phyloP scores from a whole-genome alignment of 2,113 vertebrate genomes.

The Halichoeres trimaculatus region DNA sequence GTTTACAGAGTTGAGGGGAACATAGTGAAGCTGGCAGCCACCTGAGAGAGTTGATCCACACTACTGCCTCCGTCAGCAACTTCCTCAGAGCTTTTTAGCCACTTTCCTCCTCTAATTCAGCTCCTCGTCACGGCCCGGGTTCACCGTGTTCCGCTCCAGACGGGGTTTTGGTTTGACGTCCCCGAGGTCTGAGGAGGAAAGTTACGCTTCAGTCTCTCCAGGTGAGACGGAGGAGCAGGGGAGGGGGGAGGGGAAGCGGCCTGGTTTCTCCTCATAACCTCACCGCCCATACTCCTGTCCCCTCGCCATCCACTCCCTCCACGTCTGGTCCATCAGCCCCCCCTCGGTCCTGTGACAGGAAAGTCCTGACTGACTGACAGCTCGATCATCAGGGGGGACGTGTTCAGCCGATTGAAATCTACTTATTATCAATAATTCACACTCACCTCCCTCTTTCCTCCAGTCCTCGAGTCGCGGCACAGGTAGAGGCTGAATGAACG shows the following conservation, averaged over 20 bases:
- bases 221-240: slow-evolving; percentile 31
- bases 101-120: slow-evolving; percentile 66
- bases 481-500: slow-evolving; percentile 45
- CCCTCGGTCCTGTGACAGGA: slow-evolving; percentile 48
- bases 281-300: not conserved
- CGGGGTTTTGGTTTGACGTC: slow-evolving; percentile 51
- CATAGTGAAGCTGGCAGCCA: slow-evolving; percentile 62
- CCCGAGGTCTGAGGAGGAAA: slow-evolving; percentile 48
- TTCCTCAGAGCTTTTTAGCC: slow-evolving; percentile 75
- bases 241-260: not conserved
- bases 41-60: slow-evolving; percentile 76
- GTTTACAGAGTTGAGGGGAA: slow-evolving; percentile 46
- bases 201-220: slow-evolving; percentile 42
- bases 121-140: slow-evolving; percentile 53
- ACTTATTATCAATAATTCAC: slow-evolving; percentile 85
- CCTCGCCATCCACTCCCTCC: slow-evolving; percentile 15
- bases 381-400: slow-evolving; percentile 77
- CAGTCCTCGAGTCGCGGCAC: slow-evolving; percentile 8
- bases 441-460: slow-evolving; percentile 38
- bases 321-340: slow-evolving; percentile 30
- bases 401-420: slow-evolving; percentile 83
- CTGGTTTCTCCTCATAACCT: slow-evolving; percentile 1
- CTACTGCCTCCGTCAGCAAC: slow-evolving; percentile 67
- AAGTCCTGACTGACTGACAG: slow-evolving; percentile 74
- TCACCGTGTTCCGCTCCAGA: slow-evolving; percentile 55